Evolutionary conservation across 2,888 invertebrate species (phyloP).

Genomic region (Eristalinus aeneus): DNA sequence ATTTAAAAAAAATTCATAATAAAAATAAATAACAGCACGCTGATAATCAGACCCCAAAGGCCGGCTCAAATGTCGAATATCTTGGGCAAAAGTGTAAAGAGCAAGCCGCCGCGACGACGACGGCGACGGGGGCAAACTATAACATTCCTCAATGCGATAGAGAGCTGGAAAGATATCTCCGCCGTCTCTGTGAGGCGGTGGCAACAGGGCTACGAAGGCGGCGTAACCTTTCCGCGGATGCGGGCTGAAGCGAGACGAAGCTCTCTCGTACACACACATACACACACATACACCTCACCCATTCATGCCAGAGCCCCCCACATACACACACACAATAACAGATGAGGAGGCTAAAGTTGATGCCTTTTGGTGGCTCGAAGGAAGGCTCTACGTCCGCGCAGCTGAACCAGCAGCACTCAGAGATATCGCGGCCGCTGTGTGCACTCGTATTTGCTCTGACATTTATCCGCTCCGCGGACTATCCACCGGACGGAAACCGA

Average conservation of each 20-base stretch:
- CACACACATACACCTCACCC: constrained; percentile 6
- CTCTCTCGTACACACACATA: constrained; percentile 18
- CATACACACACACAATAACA: constrained; percentile 10
- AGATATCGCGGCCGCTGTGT: constrained; percentile 29
- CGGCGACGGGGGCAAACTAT: constrained; percentile 47
- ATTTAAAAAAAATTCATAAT: constrained; percentile 46
- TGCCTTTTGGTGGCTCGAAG: constrained; percentile 24
- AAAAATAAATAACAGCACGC: constrained; percentile 66
- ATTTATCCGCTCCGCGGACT: constrained; percentile 50
- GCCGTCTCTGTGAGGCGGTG: not conserved
- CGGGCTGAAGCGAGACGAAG: constrained; percentile 61
- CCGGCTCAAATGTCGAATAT: constrained; percentile 70
- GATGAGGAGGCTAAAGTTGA: constrained; percentile 55
- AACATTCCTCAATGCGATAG: constrained; percentile 62
- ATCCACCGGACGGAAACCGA: constrained; percentile 16
- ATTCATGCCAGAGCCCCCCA: not conserved
- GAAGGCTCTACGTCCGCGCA: constrained; percentile 29
- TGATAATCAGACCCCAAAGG: constrained; percentile 70
- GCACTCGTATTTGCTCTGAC: constrained; percentile 64
- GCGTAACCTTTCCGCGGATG: constrained; percentile 61
- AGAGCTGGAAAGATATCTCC: constrained; percentile 10
- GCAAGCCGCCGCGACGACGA: constrained; percentile 54
- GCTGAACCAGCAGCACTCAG: constrained; percentile 18
- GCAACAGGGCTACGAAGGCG: constrained; percentile 1
- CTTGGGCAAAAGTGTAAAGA: constrained; percentile 70